Percentiles rank a stretch among this genome's conserved stretches.
Evolutionary conservation across 2,113 vertebrate genomes (phyloP).

Genomic region (Piprites chloris): DNA sequence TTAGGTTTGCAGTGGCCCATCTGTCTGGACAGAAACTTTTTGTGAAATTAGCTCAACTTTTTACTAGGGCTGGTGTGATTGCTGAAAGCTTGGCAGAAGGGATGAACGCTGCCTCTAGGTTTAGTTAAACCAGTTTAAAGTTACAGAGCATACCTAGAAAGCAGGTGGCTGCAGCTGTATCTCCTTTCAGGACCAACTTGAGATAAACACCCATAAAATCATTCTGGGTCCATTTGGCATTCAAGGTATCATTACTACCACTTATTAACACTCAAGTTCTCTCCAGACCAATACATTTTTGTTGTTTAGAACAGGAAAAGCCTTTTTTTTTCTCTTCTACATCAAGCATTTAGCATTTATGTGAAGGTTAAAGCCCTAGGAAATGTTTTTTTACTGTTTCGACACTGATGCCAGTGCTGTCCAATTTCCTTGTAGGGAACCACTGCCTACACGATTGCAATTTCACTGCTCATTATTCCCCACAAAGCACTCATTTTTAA

Average conservation of each 20-base stretch:
- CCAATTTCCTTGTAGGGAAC: background rate
- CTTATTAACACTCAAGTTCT: background rate
- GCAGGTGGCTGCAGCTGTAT: background rate
- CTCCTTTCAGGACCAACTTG: background rate
- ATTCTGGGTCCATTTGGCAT: background rate
- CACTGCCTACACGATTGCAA: accelerated
- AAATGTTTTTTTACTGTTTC: background rate
- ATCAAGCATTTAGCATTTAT: background rate
- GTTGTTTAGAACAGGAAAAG: background rate
- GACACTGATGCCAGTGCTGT: background rate
- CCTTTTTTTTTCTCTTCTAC: background rate
- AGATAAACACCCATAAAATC: background rate
- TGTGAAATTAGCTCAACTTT: background rate
- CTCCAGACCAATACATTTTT: background rate
- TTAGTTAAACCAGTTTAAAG: background rate
- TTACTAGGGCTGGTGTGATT: background rate
- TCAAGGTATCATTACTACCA: background rate
- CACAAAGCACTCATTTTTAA: background rate
- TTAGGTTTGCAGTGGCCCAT: background rate
- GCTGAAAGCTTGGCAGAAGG: background rate
- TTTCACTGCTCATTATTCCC: background rate
- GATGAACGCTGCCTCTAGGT: accelerated
- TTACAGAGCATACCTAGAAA: background rate
- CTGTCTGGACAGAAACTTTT: background rate
- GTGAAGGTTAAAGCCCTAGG: background rate